Evolutionary conservation across 1,140 invertebrate species (phyloP).

Genomic region (Sinonovacula constricta): DNA sequence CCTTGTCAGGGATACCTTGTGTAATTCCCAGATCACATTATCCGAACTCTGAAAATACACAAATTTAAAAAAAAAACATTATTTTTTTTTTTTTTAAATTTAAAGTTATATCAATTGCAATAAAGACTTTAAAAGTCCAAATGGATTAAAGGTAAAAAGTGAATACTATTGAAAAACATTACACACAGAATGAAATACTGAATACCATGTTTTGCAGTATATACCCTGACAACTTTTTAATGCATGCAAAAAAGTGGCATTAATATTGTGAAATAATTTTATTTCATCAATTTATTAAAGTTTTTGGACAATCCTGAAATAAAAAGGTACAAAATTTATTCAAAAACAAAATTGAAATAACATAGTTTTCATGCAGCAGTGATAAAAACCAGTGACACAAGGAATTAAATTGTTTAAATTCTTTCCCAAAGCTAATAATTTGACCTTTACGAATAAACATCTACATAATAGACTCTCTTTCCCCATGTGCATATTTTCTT

Average conservation of each 20-base stretch:
- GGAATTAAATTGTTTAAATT: too few relatives aligned
- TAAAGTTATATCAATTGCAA: background rate
- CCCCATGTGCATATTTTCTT: too few relatives aligned
- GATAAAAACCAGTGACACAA: too few relatives aligned
- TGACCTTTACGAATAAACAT: too few relatives aligned
- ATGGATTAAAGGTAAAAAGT: background rate
- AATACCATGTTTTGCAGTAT: background rate
- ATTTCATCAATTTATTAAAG: too few relatives aligned
- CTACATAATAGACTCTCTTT: too few relatives aligned
- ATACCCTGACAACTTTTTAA: background rate
- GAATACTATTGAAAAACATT: background rate
- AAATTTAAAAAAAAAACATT: constrained; percentile 22
- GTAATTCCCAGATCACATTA: constrained; percentile 92
- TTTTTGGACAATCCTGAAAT: too few relatives aligned
- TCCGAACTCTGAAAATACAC: constrained; percentile 82
- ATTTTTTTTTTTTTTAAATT: background rate
- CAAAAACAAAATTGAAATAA: too few relatives aligned
- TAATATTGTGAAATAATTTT: too few relatives aligned
- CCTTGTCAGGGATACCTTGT: constrained; percentile 92
- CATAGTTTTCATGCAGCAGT: too few relatives aligned
- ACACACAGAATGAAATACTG: background rate
- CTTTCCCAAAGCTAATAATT: too few relatives aligned
- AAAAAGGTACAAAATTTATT: too few relatives aligned
- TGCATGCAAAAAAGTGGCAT: background rate
- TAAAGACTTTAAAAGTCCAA: background rate